A percentile compares a stretch with the other conserved stretches of the same genome.
Evolutionary conservation across 2,113 vertebrate genomes (phyloP).

Genomic region (Myodes glareolus): DNA sequence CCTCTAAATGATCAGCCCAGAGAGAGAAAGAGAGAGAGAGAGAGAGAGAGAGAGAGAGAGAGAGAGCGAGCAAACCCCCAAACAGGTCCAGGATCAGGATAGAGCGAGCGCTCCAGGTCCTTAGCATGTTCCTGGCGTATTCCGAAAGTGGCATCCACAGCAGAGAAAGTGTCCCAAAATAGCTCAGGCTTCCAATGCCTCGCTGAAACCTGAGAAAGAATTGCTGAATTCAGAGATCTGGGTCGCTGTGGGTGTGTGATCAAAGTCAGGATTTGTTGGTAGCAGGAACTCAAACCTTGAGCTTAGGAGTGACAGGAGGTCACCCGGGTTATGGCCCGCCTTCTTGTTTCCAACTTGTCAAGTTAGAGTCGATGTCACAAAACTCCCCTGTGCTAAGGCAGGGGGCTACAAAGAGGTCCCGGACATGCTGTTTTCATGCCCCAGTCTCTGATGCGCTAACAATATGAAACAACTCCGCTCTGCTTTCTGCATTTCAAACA

Average conservation of each 20-base stretch:
- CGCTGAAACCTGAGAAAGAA: slow-evolving; percentile 89
- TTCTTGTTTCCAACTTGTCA: slow-evolving; percentile 80
- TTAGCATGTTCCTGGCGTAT: slow-evolving; percentile 87
- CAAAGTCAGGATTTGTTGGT: slow-evolving; percentile 86
- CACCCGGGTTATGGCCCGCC: slow-evolving; percentile 80
- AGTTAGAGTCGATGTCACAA: slow-evolving; percentile 72
- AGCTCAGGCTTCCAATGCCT: slow-evolving; percentile 88
- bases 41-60: slow-evolving; percentile 82
- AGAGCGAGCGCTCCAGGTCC: slow-evolving; percentile 86
- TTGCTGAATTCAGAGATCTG: slow-evolving; percentile 88
- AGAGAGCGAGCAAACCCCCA: slow-evolving; percentile 81
- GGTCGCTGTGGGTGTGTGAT: slow-evolving; percentile 87
- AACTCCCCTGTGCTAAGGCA: slow-evolving; percentile 39
- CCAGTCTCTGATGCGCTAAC: slow-evolving; percentile 50
- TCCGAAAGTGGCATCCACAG: slow-evolving; percentile 89
- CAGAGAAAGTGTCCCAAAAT: slow-evolving; percentile 88
- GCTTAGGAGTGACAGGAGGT: slow-evolving; percentile 82
- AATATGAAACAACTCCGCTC: slow-evolving; percentile 39
- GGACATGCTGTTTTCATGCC: slow-evolving; percentile 35
- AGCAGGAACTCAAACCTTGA: slow-evolving; percentile 84
- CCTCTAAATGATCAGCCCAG: slow-evolving; percentile 84
- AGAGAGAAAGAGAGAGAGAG: slow-evolving; percentile 83
- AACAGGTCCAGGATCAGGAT: slow-evolving; percentile 85
- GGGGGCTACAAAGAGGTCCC: slow-evolving; percentile 31
- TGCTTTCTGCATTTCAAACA: slow-evolving; percentile 67